Evolutionary conservation across 2,113 vertebrate species (phyloP), one percentile per base, ranked within the genome.

Genomic region (Otis tarda): DNA sequence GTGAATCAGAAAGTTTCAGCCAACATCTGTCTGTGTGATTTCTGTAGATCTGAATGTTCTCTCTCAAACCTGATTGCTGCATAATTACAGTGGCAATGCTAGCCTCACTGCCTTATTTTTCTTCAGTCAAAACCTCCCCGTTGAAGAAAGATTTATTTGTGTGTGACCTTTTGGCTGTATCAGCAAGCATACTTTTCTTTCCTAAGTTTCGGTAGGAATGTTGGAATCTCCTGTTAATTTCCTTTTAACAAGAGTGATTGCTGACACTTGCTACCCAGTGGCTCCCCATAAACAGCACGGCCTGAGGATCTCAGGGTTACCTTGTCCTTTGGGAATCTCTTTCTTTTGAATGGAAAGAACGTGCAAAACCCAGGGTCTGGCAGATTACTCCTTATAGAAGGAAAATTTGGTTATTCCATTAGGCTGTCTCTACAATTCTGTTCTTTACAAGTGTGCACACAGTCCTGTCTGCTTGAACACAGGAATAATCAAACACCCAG

Each of bases 401-500:
- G 37, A 87, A 61, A 70, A 35, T 5, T 5, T 28, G 3, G 13
- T 1, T 1, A 8, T 74, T 75, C 4, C 0, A 3, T 79, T 83
- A 43, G 14, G 15, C 27, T 67, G 6, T 31, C 7, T 68, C 27
- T 33, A 19, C 27, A 8, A 70, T 78, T 91, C 19, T 82, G 6
- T 31, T 79, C 47, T 59, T 76, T 27, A 41, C 16, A 50, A 43
- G 27, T 0, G 2, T 15, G 9, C 27, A 15, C 4, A 21, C 2
- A 39, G 18, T 45, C 24, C 43, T 45, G 7, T 53, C 59, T 70
- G 6, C 25, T 78, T 64, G 33, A 86, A 37, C 7, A 52, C 3
- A 16, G 7, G 39, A 65, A 41, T 18, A 77, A 64, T 47, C 17
- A 56, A 75, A n/a, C 13, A 57, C 23, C 9, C 9, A 49, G 41